phyloP scores from a whole-genome alignment of 1,140 invertebrate genomes.

The Leptinotarsa defecta region DNA sequence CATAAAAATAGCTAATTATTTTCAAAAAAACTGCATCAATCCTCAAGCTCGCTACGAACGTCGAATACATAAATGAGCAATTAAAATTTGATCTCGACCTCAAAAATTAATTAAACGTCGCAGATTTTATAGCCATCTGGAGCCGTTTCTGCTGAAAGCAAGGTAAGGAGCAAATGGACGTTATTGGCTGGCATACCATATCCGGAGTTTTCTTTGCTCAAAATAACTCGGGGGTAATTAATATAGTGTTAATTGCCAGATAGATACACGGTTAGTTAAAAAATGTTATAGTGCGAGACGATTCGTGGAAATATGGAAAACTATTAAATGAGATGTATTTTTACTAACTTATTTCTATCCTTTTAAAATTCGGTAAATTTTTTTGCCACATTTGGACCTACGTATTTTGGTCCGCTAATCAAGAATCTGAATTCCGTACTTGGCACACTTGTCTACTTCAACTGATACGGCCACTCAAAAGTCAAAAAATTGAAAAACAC shows the following conservation, averaged over 20 bases:
- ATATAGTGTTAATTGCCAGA: not conserved
- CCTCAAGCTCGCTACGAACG: not conserved
- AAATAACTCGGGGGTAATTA: not conserved
- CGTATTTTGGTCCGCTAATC: too few relatives aligned
- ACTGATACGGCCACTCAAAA: too few relatives aligned
- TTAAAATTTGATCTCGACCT: conserved; percentile 6
- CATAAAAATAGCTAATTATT: conserved; percentile 1
- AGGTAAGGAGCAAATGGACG: not conserved
- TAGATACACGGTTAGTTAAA: not conserved
- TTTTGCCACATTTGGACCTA: too few relatives aligned
- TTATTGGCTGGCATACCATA: not conserved
- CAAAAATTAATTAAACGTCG: not conserved
- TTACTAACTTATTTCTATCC: too few relatives aligned
- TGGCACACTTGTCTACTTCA: too few relatives aligned
- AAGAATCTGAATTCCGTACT: too few relatives aligned
- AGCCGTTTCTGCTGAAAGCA: not conserved
- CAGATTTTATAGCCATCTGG: not conserved
- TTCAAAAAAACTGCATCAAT: not conserved
- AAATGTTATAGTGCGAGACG: not conserved
- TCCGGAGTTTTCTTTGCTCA: not conserved
- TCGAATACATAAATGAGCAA: not conserved
- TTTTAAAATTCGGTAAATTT: too few relatives aligned
- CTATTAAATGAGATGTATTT: too few relatives aligned
- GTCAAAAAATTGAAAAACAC: too few relatives aligned
- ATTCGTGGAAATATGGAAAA: not conserved